A percentile compares a stretch with the other conserved stretches of the same genome.
Conservation (phyloP, 2,888 invertebrate genomes). For the Nephrotoma guestfalica region DNA sequence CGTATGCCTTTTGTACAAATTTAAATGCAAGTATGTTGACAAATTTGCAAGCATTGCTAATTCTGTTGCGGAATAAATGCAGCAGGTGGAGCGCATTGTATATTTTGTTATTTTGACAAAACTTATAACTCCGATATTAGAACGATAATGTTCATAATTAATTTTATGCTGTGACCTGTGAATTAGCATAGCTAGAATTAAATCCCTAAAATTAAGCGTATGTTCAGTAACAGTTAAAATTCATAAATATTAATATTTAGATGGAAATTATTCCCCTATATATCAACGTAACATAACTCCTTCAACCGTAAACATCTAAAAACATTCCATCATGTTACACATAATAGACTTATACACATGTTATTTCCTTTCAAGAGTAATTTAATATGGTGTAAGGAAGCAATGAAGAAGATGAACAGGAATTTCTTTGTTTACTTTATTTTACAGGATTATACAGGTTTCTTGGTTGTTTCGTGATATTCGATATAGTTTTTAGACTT, state of each 20-base stretch:
- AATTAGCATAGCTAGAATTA: too few species aligned
- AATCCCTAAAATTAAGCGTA: background rate
- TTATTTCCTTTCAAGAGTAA: background rate
- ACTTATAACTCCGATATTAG: too few species aligned
- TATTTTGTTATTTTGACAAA: too few species aligned
- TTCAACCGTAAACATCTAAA: background rate
- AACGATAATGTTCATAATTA: too few species aligned
- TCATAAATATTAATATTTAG: background rate
- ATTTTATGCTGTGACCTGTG: too few species aligned
- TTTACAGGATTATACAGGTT: background rate
- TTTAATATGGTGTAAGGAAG: background rate
- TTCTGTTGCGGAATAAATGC: too few species aligned
- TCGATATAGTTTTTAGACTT: background rate
- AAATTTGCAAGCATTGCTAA: too few species aligned
- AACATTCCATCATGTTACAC: background rate
- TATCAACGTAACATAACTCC: background rate
- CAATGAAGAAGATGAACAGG: background rate
- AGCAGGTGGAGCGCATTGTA: too few species aligned
- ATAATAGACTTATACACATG: background rate
- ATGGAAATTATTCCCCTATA: background rate
- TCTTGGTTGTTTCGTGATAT: background rate
- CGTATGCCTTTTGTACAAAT: too few species aligned
- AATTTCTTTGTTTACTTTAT: background rate
- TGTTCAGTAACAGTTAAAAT: background rate
- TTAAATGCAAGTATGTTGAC: too few species aligned